Conservation (phyloP, 2,888 invertebrate genomes). For the Nemapogon koenigi region DNA sequence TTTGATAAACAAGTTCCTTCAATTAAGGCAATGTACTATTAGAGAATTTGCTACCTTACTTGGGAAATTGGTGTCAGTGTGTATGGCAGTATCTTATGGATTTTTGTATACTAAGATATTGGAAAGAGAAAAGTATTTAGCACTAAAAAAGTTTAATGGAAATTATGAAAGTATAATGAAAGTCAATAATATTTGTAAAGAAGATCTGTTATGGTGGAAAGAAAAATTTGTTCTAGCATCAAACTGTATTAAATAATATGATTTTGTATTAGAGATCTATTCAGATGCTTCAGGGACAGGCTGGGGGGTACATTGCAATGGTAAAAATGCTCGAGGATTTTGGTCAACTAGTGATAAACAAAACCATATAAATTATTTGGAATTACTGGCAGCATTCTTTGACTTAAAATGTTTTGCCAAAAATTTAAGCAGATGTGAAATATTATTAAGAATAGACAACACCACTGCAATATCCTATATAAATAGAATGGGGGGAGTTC, state of each 20-base stretch:
- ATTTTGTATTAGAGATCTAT: slow-evolving; percentile 7
- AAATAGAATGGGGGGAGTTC: slow-evolving; percentile 3
- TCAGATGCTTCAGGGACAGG: slow-evolving; percentile 7
- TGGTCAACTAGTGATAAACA: slow-evolving; percentile 4
- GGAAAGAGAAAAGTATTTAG: background rate
- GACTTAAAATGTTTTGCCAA: slow-evolving; percentile 11
- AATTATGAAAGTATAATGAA: background rate
- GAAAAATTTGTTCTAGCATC: background rate
- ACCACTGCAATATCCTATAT: slow-evolving; percentile 17
- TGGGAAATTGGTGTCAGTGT: background rate
- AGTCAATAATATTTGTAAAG: background rate
- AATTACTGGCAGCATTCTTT: slow-evolving; percentile 8
- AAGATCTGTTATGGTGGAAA: slow-evolving; percentile 7
- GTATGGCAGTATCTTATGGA: background rate
- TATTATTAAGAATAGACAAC: slow-evolving; percentile 16
- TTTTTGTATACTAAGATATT: background rate
- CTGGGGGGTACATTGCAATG: slow-evolving; percentile 7
- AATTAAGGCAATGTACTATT: background rate
- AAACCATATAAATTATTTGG: slow-evolving; percentile 10
- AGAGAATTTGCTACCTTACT: slow-evolving; percentile 1
- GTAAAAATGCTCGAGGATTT: slow-evolving; percentile 6
- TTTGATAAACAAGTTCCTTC: background rate
- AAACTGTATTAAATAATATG: slow-evolving; percentile 1
- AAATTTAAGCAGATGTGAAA: slow-evolving; percentile 6
- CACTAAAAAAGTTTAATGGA: background rate